Evolutionary conservation across 2,888 invertebrate species (phyloP).

Genomic region (Portevinia maculata): DNA sequence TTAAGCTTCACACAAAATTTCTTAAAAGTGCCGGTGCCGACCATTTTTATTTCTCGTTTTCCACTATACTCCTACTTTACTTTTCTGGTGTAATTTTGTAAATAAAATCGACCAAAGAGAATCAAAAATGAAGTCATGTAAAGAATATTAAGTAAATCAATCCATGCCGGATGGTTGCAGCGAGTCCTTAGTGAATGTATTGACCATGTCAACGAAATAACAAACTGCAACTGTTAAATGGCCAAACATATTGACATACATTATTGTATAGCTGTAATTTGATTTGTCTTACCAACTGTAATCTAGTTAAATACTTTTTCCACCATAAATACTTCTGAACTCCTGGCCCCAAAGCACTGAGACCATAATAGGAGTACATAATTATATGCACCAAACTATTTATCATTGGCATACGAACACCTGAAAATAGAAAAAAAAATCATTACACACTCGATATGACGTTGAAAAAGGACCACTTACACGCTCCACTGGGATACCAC

Average conservation of each 20-base stretch:
- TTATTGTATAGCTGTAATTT: too few species aligned
- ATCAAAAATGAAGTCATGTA: too few species aligned
- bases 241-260: too few species aligned
- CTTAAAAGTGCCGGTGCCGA: too few species aligned
- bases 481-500: too few species aligned
- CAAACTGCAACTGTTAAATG: constrained; percentile 90
- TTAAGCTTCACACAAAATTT: too few species aligned
- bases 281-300: constrained; percentile 95
- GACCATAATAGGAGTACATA: constrained; percentile 97
- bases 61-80: too few species aligned
- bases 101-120: too few species aligned
- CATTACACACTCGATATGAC: background rate
- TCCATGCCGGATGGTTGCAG: constrained; percentile 94
- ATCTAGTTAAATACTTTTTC: constrained; percentile 96
- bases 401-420: constrained; percentile 93
- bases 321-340: constrained; percentile 95
- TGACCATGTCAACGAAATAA: constrained; percentile 90
- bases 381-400: constrained; percentile 96
- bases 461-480: constrained; percentile 83
- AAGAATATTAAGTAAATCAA: constrained; percentile 92
- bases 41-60: too few species aligned
- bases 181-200: constrained; percentile 90
- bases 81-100: too few species aligned
- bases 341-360: constrained; percentile 92
- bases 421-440: constrained; percentile 84